Conservation (phyloP, 2,797 vertebrate species). For the Thaleichthys pacificus region DNA sequence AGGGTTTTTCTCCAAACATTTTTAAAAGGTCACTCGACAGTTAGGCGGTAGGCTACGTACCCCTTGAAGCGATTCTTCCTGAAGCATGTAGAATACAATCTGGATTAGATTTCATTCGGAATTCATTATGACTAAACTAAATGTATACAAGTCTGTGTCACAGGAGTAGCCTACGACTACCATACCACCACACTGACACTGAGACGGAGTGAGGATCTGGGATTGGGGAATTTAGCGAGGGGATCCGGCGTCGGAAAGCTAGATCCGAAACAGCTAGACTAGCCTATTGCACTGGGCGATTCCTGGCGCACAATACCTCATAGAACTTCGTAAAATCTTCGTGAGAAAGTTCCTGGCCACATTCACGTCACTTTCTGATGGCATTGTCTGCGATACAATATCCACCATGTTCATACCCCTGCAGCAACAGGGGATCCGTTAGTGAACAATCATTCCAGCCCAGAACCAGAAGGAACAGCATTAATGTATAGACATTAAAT, state of each 20-base stretch:
- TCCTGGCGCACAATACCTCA: constrained; percentile 78
- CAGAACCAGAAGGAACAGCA: neutral
- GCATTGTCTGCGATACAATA: constrained; percentile 78
- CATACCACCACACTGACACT: neutral
- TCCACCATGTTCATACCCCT: constrained; percentile 74
- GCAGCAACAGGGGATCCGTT: neutral
- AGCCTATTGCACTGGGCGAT: neutral
- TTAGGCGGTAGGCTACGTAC: constrained; percentile 50
- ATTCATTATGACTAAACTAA: neutral
- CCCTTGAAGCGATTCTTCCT: constrained; percentile 75
- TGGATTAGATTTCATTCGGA: neutral
- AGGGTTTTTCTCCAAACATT: too few relatives aligned
- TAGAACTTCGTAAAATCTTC: constrained; percentile 88
- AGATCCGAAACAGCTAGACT: too few relatives aligned
- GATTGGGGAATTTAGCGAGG: neutral
- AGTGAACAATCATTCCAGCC: neutral
- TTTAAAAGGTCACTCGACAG: too few relatives aligned
- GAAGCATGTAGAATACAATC: constrained; percentile 53
- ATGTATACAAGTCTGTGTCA: neutral
- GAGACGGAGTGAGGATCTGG: neutral
- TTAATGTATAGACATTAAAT: neutral
- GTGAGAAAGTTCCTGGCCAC: constrained; percentile 85
- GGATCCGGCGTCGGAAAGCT: too few relatives aligned
- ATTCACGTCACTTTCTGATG: constrained; percentile 81
- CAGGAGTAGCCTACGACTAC: neutral